Evolutionary conservation across 2,797 vertebrate species (phyloP), one percentile per base, ranked within the genome.

Genomic region (Halcyon smyrnensis): DNA sequence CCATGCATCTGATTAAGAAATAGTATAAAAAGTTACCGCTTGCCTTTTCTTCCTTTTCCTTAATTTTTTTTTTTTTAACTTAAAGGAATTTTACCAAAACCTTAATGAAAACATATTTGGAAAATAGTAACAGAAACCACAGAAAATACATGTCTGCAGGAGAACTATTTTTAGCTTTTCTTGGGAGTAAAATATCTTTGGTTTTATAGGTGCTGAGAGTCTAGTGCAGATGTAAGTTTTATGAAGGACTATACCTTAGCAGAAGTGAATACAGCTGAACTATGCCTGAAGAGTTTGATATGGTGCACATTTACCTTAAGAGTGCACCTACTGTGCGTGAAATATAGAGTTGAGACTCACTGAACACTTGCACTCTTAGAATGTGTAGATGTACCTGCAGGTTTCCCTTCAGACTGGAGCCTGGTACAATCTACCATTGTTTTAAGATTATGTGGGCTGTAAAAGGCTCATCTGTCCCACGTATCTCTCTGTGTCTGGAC

Each of bases 391-490:
- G 8, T 7, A 51, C 3, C 39, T 36, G 4, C 20, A 62, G 14
- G 11, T 32, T 5, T 53, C 15, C 15, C 19, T 84, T 59, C 30
- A 68, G 65, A 12, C 11, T 14, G 25, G 6, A 76, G 32, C 4
- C 8, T 36, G 5, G 4, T 13, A 4, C 17, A 45, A 9, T 4
- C 9, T 53, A 37, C 11, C 1, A 1, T 11, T 84, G 37, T 41
- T 27, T 74, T 54, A 34, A 82, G 24, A 34, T 54, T 70, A 19
- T 2, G 4, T 39, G 11, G 18, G 11, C 7, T 30, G 8, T 21
- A 59, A 64, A 86, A 62, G 4, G 9, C 17, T 60, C 25, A 53
- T 73, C 15, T n/a, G 11, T 45, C 19, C 37, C 9, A 3, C 30
- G 65, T 79, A 9, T 63, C 20, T 57, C 17, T 41, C 14, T 46